Percentiles rank a stretch among this genome's conserved stretches.
Evolutionary conservation across 2,113 vertebrate species (phyloP).

Genomic region (Theropithecus gelada): DNA sequence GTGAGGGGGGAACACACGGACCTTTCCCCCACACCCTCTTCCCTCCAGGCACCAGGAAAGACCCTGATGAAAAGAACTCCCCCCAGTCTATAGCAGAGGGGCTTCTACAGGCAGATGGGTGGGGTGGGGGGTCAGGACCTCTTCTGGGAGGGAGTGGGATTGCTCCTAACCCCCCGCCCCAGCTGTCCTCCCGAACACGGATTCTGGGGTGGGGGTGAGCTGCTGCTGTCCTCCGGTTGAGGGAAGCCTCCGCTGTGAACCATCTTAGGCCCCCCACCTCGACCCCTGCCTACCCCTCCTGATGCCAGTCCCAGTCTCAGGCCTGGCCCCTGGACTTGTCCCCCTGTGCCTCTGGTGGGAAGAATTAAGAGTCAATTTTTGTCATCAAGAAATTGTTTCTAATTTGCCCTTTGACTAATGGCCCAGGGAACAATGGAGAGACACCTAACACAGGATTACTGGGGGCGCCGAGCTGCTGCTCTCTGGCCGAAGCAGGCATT

Average conservation of each 20-base stretch:
- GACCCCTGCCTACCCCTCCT: background rate
- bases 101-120: background rate
- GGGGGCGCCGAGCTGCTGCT: rapidly evolving
- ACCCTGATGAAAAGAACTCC: background rate
- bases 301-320: background rate
- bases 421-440: constrained; percentile 54
- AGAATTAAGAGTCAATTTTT: constrained; percentile 73
- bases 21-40: background rate
- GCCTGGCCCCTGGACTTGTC: background rate
- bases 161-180: too few species aligned
- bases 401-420: constrained; percentile 50
- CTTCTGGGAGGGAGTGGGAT: background rate
- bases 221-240: rapidly evolving
- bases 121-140: background rate
- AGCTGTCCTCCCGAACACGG: too few species aligned
- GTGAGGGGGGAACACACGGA: rapidly evolving
- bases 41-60: background rate
- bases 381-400: constrained; percentile 66
- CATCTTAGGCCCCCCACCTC: rapidly evolving
- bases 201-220: background rate
- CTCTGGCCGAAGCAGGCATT: background rate
- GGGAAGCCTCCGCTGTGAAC: background rate
- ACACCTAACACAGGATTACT: constrained; percentile 39
- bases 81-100: background rate
- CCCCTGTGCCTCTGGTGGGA: rapidly evolving